Percentiles rank a stretch among this genome's conserved stretches.
These are phyloP conservation scores for Monopis laevigella DNA, from an alignment of 2,888 invertebrate species.

Conservation along the genomic window DNA sequence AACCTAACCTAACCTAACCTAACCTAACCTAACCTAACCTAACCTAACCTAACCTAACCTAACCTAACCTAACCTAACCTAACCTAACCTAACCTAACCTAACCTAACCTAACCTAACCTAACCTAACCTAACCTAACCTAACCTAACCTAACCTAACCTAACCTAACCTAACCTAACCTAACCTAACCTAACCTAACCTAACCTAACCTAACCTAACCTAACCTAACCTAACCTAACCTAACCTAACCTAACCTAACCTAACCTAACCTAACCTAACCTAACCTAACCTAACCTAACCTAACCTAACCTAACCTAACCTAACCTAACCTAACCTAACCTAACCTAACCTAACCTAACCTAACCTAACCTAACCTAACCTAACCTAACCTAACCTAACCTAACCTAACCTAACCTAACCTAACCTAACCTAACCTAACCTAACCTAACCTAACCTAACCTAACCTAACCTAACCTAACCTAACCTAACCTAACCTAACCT, in stretches of 20 bases:
- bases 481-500: too few relatives aligned
- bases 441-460: too few relatives aligned
- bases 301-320: constrained; percentile 16
- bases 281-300: constrained; percentile 15
- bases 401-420: too few relatives aligned
- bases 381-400: too few relatives aligned
- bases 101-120: constrained; percentile 9
- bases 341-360: too few relatives aligned
- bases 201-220: constrained; percentile 13
- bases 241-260: constrained; percentile 12
- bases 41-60: constrained; percentile 14
- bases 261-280: constrained; percentile 14
- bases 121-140: constrained; percentile 10
- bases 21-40: constrained; percentile 11
- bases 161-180: constrained; percentile 15
- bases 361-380: too few relatives aligned
- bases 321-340: too few relatives aligned
- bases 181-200: constrained; percentile 15
- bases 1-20: constrained; percentile 12
- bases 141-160: constrained; percentile 14
- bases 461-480: too few relatives aligned
- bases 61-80: constrained; percentile 16
- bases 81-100: constrained; percentile 14
- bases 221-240: constrained; percentile 12
- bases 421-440: too few relatives aligned